Conservation (phyloP, 2,113 vertebrate genomes). For the Vimba vimba region DNA sequence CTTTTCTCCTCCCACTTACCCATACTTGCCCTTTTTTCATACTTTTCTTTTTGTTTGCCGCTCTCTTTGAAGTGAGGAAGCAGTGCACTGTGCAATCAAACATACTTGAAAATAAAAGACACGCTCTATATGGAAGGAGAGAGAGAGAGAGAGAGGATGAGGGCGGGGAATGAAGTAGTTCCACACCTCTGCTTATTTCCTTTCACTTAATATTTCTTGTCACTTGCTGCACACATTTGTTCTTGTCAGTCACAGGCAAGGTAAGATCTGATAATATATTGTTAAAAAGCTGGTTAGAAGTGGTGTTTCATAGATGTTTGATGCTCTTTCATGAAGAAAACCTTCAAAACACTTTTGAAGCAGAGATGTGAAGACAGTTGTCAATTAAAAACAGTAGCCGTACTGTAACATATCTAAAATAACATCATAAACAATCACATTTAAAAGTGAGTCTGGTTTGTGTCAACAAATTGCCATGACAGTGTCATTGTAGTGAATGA, state of each 20-base stretch:
- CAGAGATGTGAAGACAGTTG: background rate
- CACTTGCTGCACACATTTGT: conserved; percentile 26
- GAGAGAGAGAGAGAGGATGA: conserved; percentile 51
- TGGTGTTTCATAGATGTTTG: background rate
- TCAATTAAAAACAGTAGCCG: background rate
- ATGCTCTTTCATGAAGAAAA: background rate
- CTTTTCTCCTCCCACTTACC: conserved; percentile 12
- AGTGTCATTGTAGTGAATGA: background rate
- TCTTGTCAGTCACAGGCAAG: conserved; percentile 32
- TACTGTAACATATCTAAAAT: background rate
- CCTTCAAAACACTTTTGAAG: background rate
- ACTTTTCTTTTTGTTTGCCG: conserved; percentile 48
- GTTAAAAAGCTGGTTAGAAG: conserved; percentile 5
- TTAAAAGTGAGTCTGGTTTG: background rate
- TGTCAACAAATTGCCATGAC: background rate
- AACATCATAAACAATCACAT: background rate
- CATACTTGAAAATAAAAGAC: conserved; percentile 56
- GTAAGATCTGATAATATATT: conserved; percentile 48
- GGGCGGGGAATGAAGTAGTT: conserved; percentile 53
- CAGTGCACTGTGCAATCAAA: conserved; percentile 68
- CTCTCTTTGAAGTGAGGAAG: conserved; percentile 78
- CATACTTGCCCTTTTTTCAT: background rate
- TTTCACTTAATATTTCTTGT: conserved; percentile 67
- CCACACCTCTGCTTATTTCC: conserved; percentile 71
- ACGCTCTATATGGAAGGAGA: conserved; percentile 61